phyloP scores from a whole-genome alignment of 2,113 vertebrate genomes.

The Thomomys bottae region DNA sequence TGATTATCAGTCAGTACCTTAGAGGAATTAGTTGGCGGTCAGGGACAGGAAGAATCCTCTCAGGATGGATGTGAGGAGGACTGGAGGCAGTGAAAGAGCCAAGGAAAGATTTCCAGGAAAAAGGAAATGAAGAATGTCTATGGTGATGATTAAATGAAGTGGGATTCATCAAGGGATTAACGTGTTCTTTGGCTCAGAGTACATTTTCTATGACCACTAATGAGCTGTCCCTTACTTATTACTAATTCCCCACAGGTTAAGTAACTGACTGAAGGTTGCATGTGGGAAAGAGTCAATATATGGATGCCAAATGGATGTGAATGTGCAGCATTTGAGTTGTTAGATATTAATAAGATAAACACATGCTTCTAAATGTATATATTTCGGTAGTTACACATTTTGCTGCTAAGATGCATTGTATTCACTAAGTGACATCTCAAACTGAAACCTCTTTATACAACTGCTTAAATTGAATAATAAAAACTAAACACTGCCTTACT shows the following conservation, averaged over 20 bases:
- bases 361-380: background rate
- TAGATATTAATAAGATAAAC: background rate
- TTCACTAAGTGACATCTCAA: too few species aligned
- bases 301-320: background rate
- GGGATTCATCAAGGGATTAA: background rate
- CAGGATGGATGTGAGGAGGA: background rate
- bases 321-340: background rate
- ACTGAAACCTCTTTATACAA: too few species aligned
- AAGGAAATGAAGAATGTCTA: background rate
- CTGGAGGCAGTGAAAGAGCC: background rate
- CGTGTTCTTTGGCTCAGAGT: background rate
- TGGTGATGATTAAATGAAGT: background rate
- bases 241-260: background rate
- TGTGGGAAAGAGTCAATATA: background rate
- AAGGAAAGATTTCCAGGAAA: background rate
- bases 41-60: conserved; percentile 37
- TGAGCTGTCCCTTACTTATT: background rate
- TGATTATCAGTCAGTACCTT: conserved; percentile 75
- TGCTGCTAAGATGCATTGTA: background rate
- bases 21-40: conserved; percentile 64
- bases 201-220: background rate
- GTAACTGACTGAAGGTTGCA: background rate
- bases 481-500: too few species aligned
- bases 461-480: too few species aligned
- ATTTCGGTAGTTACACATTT: background rate